Percentiles rank a stretch among this genome's conserved stretches.
phyloP scores from a whole-genome alignment of 2,113 vertebrate genomes.

The Aegypius monachus region DNA sequence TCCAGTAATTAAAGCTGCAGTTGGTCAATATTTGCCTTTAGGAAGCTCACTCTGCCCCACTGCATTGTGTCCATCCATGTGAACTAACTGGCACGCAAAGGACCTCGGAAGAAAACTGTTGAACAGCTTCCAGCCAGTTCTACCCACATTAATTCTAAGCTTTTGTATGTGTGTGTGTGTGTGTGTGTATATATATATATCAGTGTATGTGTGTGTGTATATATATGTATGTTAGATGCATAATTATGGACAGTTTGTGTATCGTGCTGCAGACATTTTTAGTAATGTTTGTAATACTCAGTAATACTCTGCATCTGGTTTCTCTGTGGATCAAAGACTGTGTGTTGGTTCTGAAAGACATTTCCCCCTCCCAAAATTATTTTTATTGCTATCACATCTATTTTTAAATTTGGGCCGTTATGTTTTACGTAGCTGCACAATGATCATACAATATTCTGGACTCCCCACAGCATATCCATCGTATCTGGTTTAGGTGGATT shows the following conservation, averaged over 20 bases:
- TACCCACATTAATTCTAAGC: too few relatives aligned
- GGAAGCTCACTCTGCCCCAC: not conserved
- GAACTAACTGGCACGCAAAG: not conserved
- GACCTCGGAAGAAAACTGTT: not conserved
- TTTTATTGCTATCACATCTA: not conserved
- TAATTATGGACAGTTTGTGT: not conserved
- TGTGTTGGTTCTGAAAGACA: not conserved
- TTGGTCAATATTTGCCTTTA: constrained; percentile 38
- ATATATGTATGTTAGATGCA: not conserved
- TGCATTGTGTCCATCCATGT: not conserved
- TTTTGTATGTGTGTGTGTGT: not conserved
- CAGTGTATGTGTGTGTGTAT: not conserved
- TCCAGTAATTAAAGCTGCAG: not conserved
- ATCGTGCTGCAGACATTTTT: not conserved
- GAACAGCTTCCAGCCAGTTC: not conserved
- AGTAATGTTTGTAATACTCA: not conserved
- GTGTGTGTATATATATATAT: not conserved
- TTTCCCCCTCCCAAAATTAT: not conserved
- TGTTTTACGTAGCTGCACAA: not conserved
- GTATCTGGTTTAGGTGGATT: not conserved
- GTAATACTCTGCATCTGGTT: not conserved
- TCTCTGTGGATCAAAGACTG: not conserved
- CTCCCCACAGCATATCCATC: not conserved
- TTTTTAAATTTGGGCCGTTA: not conserved
- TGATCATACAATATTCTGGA: not conserved